phyloP scores from a whole-genome alignment of 2,797 vertebrate species.

The Sebastes minor region DNA sequence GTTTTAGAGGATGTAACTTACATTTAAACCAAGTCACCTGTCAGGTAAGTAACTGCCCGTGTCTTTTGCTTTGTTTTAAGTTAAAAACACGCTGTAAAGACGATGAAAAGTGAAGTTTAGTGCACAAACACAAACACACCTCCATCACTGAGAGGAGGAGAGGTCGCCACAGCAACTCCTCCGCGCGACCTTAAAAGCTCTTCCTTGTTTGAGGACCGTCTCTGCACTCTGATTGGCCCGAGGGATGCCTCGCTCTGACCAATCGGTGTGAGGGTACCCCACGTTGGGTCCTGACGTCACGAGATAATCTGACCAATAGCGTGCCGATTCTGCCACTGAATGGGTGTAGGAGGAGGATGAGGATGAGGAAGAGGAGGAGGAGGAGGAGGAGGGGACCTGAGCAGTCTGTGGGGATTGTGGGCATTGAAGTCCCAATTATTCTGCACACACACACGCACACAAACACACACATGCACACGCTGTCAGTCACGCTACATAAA shows the following conservation, averaged over 20 bases:
- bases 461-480: constrained; percentile 20
- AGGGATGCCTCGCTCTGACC: constrained; percentile 16
- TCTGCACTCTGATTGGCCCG: constrained; percentile 66
- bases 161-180: neutral
- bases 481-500: constrained; percentile 84
- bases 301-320: constrained; percentile 55
- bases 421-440: constrained; percentile 88
- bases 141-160: constrained; percentile 40
- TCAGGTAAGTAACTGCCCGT: neutral
- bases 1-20: neutral
- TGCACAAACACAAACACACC: constrained; percentile 32
- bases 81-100: constrained; percentile 11
- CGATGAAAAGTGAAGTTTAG: constrained; percentile 20
- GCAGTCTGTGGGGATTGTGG: constrained; percentile 84
- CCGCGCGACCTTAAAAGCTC: constrained; percentile 81
- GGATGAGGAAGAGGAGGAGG: no score
- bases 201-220: constrained; percentile 32
- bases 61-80: neutral
- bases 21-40: neutral
- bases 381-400: constrained; percentile 28
- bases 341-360: constrained; percentile 52
- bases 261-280: constrained; percentile 67
- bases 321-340: constrained; percentile 44
- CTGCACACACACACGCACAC: constrained; percentile 38
- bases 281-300: constrained; percentile 80